phyloP scores from a whole-genome alignment of 2,888 invertebrate genomes.

The Oligia latruncula region DNA sequence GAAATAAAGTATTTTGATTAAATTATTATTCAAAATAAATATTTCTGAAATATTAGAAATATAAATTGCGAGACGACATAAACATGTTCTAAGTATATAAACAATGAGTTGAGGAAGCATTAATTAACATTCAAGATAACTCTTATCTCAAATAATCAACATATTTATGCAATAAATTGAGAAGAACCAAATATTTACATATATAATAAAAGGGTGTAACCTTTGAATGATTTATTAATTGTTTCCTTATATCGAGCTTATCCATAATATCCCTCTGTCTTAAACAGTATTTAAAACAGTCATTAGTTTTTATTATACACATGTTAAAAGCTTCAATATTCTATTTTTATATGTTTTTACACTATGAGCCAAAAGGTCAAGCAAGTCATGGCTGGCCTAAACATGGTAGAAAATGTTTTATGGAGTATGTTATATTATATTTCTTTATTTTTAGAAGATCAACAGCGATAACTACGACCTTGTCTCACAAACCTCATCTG shows the following conservation, averaged over 20 bases:
- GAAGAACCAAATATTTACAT: slow-evolving; percentile 44
- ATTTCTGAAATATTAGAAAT: background rate
- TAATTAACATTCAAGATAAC: slow-evolving; percentile 40
- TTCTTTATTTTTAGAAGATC: background rate
- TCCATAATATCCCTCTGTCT: slow-evolving; percentile 2
- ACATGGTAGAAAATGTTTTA: background rate
- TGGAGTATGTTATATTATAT: background rate
- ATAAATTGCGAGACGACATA: background rate
- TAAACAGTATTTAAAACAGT: slow-evolving; percentile 1
- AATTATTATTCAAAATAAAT: background rate
- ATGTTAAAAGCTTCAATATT: slow-evolving; percentile 13
- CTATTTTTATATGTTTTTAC: slow-evolving; percentile 9
- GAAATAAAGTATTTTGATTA: too few relatives aligned
- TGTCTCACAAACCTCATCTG: background rate
- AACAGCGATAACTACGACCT: background rate
- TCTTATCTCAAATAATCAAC: slow-evolving; percentile 33
- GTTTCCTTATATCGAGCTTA: background rate
- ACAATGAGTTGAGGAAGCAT: slow-evolving; percentile 36
- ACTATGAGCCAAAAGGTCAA: slow-evolving; percentile 3
- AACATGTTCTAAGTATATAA: slow-evolving; percentile 21
- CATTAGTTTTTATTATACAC: slow-evolving; percentile 41
- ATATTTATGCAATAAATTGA: slow-evolving; percentile 27
- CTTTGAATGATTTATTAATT: slow-evolving; percentile 44
- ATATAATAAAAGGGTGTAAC: slow-evolving; percentile 26
- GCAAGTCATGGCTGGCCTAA: slow-evolving; percentile 28